Base-by-base conservation (phyloP, 2,888 invertebrate genomes). In the Dusona sp. region DNA sequence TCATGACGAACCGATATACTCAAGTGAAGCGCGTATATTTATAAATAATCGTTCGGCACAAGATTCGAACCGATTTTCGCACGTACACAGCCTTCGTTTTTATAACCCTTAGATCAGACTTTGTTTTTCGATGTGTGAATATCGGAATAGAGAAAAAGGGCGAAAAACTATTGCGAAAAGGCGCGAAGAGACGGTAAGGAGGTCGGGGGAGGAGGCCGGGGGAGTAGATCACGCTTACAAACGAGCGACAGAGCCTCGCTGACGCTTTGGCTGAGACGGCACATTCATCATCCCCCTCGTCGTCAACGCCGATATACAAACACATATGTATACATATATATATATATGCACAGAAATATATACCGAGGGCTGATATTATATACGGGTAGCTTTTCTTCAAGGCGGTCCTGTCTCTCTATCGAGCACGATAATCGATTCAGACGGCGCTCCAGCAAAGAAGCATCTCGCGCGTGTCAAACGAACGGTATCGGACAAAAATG, bases 211-310 rank as follows among this genome's bases (percentile, higher is more conserved):
- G 57, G 65, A 67, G 74, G 65, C 73, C 77, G 78, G 88, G 87
- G 88, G 89, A 83, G 87, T 85, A 88, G 86, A 86, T 90, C 90
- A 89, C 90, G 91, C 91, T 92, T 92, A 92, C 92, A 92, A 92
- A 92, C 91, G 92, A 91, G 92, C 90, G 92, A 92, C 92, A 93
- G 92, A 92, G 91, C 91, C 90, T 90, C 90, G 92, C 92, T 91
- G 92, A 92, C 92, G 91, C 91, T 89, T 90, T 88, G 89, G 89
- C 91, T 91, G 90, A 92, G 91, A 91, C 89, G 89, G 92, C 90
- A 90, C 92, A 92, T 93, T 92, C 92, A 92, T 93, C 93, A 93
- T 93, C 92, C 90, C 89, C 89, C 88, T 89, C 88, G 87, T 89
- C 81, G 88, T 89, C 88, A 84, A 61, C 61, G 25, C 61, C 88